Conservation (phyloP, 2,888 invertebrate genomes). For the Ecdyonurus torrentis region DNA sequence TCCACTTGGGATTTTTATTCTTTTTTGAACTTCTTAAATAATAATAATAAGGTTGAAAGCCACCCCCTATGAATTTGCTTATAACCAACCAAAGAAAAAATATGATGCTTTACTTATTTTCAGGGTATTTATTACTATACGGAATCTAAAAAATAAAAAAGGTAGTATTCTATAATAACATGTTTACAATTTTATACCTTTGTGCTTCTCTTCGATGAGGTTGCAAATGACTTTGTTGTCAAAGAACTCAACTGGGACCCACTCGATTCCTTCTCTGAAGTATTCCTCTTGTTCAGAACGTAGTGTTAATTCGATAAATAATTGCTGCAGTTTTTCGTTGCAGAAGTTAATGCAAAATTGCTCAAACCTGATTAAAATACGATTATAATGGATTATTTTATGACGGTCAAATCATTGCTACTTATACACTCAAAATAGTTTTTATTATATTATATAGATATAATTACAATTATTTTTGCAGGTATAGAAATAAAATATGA, state of each 20-base stretch:
- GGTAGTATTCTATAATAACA: no score
- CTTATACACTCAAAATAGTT: no score
- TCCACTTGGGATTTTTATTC: background rate
- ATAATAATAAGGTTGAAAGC: background rate
- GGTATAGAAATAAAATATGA: background rate
- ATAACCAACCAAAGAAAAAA: no score
- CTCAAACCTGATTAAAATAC: slow-evolving; percentile 68
- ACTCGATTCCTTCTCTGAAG: slow-evolving; percentile 74
- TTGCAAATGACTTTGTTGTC: slow-evolving; percentile 90
- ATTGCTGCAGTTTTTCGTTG: slow-evolving; percentile 86
- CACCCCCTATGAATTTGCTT: no score
- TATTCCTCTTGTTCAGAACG: slow-evolving; percentile 91
- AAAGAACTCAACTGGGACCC: slow-evolving; percentile 78
- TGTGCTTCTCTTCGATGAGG: slow-evolving; percentile 75
- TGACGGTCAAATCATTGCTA: no score
- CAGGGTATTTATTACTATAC: no score
- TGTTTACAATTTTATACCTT: no score
- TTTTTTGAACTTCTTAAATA: background rate
- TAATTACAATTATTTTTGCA: no score
- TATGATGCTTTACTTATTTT: no score
- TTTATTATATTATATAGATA: no score
- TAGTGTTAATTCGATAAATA: slow-evolving; percentile 80
- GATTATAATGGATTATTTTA: no score
- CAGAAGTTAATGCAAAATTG: slow-evolving; percentile 94
- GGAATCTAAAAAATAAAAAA: no score